Percentiles rank a stretch among this genome's conserved stretches.
These are phyloP conservation scores for Entomyzon cyanotis DNA, from an alignment of 2,113 vertebrate species.

Conservation along the genomic window DNA sequence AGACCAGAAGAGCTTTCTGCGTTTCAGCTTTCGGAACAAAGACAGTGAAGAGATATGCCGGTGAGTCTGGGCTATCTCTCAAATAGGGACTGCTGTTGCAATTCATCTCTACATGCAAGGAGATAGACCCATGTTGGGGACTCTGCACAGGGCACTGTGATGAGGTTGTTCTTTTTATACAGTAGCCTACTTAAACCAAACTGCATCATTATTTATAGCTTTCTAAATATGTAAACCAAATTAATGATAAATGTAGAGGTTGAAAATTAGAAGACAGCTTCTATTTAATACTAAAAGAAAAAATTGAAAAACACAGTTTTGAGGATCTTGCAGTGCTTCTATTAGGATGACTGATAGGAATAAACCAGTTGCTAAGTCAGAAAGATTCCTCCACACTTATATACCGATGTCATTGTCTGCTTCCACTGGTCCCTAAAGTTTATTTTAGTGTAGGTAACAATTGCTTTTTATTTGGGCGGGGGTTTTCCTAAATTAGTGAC, in stretches of 20 bases:
- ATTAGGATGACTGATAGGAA: background rate
- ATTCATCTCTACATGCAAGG: background rate
- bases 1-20: background rate
- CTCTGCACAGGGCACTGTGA: rapidly evolving
- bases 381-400: background rate
- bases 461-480: background rate
- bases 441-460: background rate
- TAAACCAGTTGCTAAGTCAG: background rate
- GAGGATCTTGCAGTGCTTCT: background rate
- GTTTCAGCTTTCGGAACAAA: background rate
- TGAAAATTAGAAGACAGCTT: background rate
- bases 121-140: background rate
- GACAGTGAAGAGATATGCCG: background rate
- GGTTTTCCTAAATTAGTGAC: background rate
- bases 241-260: background rate
- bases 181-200: background rate
- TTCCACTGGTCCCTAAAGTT: background rate
- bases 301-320: background rate
- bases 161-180: background rate
- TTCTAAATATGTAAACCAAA: background rate
- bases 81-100: background rate
- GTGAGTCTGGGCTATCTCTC: background rate
- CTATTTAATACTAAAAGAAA: background rate
- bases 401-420: background rate
- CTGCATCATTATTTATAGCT: background rate